Conservation (phyloP, 2,797 vertebrate genomes). For the Aeoliscus strigatus region DNA sequence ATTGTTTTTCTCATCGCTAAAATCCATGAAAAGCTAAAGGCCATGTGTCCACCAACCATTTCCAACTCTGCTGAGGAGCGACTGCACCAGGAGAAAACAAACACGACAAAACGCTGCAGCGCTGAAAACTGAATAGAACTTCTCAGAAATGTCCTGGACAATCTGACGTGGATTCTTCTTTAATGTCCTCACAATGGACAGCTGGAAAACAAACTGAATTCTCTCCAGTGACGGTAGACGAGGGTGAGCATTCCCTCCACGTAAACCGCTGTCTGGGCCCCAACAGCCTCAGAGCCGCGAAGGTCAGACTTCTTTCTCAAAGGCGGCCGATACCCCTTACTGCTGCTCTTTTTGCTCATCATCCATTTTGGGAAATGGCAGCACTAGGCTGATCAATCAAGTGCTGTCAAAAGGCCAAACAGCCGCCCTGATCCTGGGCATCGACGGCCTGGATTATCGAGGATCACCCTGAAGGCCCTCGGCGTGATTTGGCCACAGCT, state of each 20-base stretch:
- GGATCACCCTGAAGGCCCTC: constrained; percentile 29
- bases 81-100: no score
- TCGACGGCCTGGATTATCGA: constrained; percentile 56
- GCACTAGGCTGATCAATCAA: constrained; percentile 68
- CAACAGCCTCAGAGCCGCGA: constrained; percentile 51
- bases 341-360: constrained; percentile 59
- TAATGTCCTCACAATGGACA: constrained; percentile 8
- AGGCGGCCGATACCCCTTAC: constrained; percentile 62
- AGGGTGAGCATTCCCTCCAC: no score
- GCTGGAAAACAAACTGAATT: constrained; percentile 27
- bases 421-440: constrained; percentile 42
- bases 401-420: constrained; percentile 60
- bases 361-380: constrained; percentile 68
- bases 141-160: no score
- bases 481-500: constrained; percentile 51
- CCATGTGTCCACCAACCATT: no score
- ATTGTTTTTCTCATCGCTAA: no score
- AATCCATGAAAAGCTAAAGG: no score
- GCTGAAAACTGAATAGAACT: no score
- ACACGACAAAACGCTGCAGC: no score
- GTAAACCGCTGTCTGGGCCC: constrained; percentile 44
- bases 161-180: no score
- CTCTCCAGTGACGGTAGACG: constrained; percentile 17
- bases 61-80: no score
- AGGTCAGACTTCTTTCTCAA: constrained; percentile 67